A percentile compares a stretch with the other conserved stretches of the same genome.
phyloP scores from a whole-genome alignment of 1,140 invertebrate species.

The Leptopilina clavipes region DNA sequence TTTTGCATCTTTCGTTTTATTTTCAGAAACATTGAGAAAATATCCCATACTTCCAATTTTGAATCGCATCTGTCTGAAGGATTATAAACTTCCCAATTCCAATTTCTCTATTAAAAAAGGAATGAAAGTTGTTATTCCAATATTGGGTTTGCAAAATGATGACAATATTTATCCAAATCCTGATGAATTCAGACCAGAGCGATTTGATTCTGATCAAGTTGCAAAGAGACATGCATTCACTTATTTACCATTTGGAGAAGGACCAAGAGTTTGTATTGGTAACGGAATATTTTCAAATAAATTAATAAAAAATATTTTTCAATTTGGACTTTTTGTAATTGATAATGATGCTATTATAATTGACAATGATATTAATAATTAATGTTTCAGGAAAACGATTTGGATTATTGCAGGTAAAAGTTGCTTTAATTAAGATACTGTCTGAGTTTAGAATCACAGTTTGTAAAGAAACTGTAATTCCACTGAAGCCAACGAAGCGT shows the following conservation, averaged over 20 bases:
- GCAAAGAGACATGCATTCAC: neutral
- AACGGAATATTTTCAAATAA: too few relatives aligned
- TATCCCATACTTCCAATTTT: conserved; percentile 13
- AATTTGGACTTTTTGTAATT: neutral
- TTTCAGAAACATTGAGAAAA: conserved; percentile 10
- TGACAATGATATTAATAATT: too few relatives aligned
- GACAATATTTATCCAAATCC: neutral
- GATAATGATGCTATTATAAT: too few relatives aligned
- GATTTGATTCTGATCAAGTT: neutral
- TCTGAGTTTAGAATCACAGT: neutral
- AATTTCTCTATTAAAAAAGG: neutral
- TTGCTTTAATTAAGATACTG: neutral
- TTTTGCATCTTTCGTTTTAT: too few relatives aligned
- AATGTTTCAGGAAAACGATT: neutral
- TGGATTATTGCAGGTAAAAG: conserved; percentile 1
- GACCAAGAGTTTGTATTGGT: conserved; percentile 7
- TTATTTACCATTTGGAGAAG: conserved; percentile 5
- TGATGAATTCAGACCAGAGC: neutral
- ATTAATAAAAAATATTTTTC: too few relatives aligned
- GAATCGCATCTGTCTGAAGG: neutral
- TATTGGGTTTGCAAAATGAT: conserved; percentile 3
- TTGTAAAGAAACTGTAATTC: neutral
- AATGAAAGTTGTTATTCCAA: neutral
- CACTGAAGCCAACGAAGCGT: neutral
- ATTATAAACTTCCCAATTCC: conserved; percentile 4